Percentiles rank a stretch among this genome's conserved stretches.
Conservation (phyloP, 2,888 invertebrate genomes). For the Hetaerina titia region DNA sequence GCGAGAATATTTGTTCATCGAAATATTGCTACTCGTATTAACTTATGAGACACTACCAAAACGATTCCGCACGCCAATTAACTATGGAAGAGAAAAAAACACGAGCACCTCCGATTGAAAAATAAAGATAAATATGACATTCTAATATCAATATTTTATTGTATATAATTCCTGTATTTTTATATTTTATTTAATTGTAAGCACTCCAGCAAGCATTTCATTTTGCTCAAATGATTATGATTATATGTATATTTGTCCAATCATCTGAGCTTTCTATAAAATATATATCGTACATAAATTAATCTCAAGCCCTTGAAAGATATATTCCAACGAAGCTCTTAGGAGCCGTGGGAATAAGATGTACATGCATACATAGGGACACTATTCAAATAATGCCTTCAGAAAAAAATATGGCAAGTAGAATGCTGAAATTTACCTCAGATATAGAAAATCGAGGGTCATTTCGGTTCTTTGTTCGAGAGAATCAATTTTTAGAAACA, state of each 20-base stretch:
- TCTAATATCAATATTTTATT: background rate
- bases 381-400: background rate
- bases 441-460: background rate
- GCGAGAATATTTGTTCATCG: too few species aligned
- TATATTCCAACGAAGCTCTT: background rate
- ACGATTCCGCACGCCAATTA: background rate
- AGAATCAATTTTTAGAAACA: background rate
- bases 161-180: background rate
- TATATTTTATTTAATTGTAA: too few species aligned
- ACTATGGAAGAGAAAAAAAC: background rate
- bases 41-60: background rate
- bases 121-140: too few species aligned
- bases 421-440: background rate
- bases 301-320: background rate
- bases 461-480: background rate
- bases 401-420: too few species aligned
- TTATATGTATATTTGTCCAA: too few species aligned
- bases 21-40: too few species aligned
- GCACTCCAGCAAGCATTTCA: too few species aligned
- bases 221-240: too few species aligned
- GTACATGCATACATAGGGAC: background rate
- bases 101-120: too few species aligned
- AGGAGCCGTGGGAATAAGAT: background rate
- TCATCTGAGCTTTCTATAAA: background rate
- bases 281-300: background rate